These are phyloP conservation scores for Tetragonula clypearis DNA, from an alignment of 1,140 invertebrate species.

Conservation along the genomic window DNA sequence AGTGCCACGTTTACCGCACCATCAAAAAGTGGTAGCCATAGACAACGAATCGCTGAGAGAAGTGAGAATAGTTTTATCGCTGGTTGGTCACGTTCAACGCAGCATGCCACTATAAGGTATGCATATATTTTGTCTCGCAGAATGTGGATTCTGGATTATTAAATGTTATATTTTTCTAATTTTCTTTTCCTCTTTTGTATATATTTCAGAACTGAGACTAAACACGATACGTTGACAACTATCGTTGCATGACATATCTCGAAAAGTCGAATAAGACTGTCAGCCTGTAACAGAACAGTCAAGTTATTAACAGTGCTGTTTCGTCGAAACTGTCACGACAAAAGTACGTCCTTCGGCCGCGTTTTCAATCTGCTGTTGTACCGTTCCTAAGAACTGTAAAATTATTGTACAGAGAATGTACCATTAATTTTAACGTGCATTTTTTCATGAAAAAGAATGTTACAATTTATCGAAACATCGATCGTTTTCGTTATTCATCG, in stretches of 20 bases:
- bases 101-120: constrained; percentile 79
- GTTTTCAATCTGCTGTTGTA: constrained; percentile 16
- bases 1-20: constrained; percentile 59
- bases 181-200: constrained; percentile 38
- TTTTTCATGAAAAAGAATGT: not conserved
- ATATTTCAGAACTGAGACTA: constrained; percentile 69
- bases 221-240: constrained; percentile 74
- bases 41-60: constrained; percentile 70
- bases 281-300: not conserved
- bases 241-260: constrained; percentile 72
- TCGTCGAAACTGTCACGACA: not conserved
- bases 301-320: constrained; percentile 18
- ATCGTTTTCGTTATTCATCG: constrained; percentile 25
- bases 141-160: not conserved
- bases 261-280: constrained; percentile 17
- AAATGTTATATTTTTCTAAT: not conserved
- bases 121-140: not conserved
- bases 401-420: constrained; percentile 1
- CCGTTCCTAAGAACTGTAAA: constrained; percentile 27
- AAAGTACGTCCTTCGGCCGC: not conserved
- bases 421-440: constrained; percentile 18
- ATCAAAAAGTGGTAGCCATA: constrained; percentile 62
- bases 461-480: not conserved
- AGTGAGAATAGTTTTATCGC: constrained; percentile 75
- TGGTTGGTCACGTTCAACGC: constrained; percentile 78